Conservation (phyloP, 1,140 invertebrate genomes). For the Chrysopa pallens region DNA sequence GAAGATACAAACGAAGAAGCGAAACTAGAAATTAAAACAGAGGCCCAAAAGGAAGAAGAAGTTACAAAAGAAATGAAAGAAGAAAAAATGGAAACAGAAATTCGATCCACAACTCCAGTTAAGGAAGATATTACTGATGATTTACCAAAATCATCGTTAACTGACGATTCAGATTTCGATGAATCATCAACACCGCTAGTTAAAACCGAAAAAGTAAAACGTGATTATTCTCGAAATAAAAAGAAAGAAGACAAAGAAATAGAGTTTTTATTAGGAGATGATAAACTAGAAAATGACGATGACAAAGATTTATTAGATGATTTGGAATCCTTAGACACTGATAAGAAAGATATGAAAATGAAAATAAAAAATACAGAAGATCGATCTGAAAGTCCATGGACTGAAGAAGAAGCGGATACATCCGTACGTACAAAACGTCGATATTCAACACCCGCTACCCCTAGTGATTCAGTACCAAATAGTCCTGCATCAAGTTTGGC, state of each 20-base stretch:
- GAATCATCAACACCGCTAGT: constrained; percentile 37
- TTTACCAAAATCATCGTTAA: constrained; percentile 7
- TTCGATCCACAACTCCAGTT: constrained; percentile 9
- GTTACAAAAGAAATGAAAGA: constrained; percentile 11
- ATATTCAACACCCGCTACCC: constrained; percentile 26
- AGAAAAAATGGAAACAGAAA: constrained; percentile 14
- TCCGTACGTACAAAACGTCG: constrained; percentile 16
- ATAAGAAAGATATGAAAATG: constrained; percentile 14
- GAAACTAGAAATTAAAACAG: constrained; percentile 8
- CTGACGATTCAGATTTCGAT: constrained; percentile 19
- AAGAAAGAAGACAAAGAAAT: constrained; percentile 23
- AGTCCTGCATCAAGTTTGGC: constrained; percentile 30
- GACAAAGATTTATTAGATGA: constrained; percentile 16
- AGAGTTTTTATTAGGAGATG: constrained; percentile 20
- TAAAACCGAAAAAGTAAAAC: constrained; percentile 23
- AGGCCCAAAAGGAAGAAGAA: constrained; percentile 9
- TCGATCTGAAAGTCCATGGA: constrained; percentile 31
- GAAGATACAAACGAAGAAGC: constrained; percentile 8
- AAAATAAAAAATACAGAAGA: constrained; percentile 15
- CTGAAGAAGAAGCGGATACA: constrained; percentile 27
- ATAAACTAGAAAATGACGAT: constrained; percentile 17
- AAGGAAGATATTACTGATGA: constrained; percentile 8
- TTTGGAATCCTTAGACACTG: constrained; percentile 13
- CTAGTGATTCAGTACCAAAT: constrained; percentile 45
- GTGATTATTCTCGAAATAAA: constrained; percentile 24